Evolutionary conservation across 2,888 invertebrate species (phyloP).

Genomic region (Camponotus fellah): DNA sequence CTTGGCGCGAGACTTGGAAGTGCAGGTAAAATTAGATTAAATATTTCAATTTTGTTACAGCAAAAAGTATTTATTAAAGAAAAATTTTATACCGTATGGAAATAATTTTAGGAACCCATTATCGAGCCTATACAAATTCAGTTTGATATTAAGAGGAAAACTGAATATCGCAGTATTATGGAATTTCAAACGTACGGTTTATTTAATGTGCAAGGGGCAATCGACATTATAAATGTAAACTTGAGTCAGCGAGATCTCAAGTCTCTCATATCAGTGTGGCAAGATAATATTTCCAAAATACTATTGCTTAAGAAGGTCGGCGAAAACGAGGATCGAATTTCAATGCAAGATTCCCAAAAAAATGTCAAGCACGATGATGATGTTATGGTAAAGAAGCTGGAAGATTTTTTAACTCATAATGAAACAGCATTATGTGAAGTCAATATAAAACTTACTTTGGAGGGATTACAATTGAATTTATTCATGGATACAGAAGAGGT

Average conservation of each 20-base stretch:
- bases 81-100: background rate
- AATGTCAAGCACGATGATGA: constrained; percentile 86
- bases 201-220: constrained; percentile 89
- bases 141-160: constrained; percentile 91
- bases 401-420: constrained; percentile 91
- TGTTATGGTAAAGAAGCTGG: constrained; percentile 89
- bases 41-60: background rate
- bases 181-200: constrained; percentile 80
- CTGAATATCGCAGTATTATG: constrained; percentile 85
- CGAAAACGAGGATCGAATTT: constrained; percentile 46
- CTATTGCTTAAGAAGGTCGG: constrained; percentile 77
- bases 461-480: constrained; percentile 90
- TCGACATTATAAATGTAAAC: constrained; percentile 90
- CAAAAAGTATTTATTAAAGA: background rate
- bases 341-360: constrained; percentile 59
- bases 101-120: constrained; percentile 89
- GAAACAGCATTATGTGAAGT: constrained; percentile 86
- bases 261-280: constrained; percentile 90
- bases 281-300: constrained; percentile 89
- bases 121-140: constrained; percentile 91
- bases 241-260: constrained; percentile 92
- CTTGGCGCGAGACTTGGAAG: constrained; percentile 90
- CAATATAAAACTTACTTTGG: constrained; percentile 88
- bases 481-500: constrained; percentile 92
- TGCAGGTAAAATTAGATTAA: constrained; percentile 87